Base-by-base conservation (phyloP, 64 coral and sea anemone genomes). In the Pachyseris speciosa region DNA sequence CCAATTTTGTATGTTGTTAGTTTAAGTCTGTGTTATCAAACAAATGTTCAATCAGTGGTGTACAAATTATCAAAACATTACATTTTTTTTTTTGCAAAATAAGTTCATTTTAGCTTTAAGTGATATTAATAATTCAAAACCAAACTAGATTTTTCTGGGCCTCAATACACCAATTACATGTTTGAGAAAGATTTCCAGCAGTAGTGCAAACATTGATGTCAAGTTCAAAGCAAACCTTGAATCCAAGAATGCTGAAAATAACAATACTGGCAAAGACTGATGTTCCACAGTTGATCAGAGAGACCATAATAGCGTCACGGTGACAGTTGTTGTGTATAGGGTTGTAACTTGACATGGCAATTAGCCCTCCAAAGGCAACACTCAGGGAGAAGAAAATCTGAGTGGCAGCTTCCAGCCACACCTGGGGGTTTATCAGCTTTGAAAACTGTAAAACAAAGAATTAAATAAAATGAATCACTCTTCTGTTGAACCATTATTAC, bases 331-430 rank as follows among this genome's bases (percentile, higher is more conserved):
- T 99, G 32, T 99, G 90, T 43, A 99, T 63, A 22, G 97, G 97
- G 48, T 99, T 99, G 52, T 99, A 99, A 36, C 97, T 99, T 4
- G 97, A 95, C 89, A 99, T 95, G 7, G 97, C 97, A 34, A 99
- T 99, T 22, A 99, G 80, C 0, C 94, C 94, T 37, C 97, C 97
- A 64, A 95, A 99, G 2, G 97, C 97, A 3, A 99, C 86, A 88
- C 97, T 91, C 12, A 99, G 74, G 1, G 97, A 99, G 60, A 93
- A 99, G 66, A 99, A 99, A 44, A 99, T 99, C n/a, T 99, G 97
- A 15, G 94, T 95, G 0, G 97, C 97, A 37, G 97, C 97, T 25
- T 99, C 97, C 64, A 99, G 90, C 97, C 97, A 99, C 13, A 99
- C 97, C 30, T 93, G 94, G 15, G 97, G 97, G 40, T 90, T 86